Percentiles rank a stretch among this genome's conserved stretches.
Evolutionary conservation across 2,113 vertebrate species (phyloP).

Genomic region (Ceyx margarethae): DNA sequence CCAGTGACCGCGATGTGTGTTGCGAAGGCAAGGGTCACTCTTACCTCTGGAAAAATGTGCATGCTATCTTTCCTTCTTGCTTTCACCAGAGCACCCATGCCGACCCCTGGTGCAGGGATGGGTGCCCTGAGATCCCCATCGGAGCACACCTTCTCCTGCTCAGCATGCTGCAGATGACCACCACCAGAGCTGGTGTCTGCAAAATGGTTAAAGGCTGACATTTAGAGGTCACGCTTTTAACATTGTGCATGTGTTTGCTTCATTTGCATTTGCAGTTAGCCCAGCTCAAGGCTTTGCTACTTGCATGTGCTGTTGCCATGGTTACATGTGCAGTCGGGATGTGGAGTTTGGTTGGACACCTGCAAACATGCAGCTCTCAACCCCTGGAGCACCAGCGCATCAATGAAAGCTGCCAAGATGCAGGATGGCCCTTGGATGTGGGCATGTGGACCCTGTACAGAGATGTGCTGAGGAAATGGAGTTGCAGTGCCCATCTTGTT

Average conservation of each 20-base stretch:
- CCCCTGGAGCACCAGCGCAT: not conserved
- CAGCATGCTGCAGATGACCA: not conserved
- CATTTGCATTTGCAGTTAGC: constrained; percentile 60
- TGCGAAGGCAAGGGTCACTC: not conserved
- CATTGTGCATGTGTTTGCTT: constrained; percentile 45
- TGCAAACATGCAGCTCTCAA: constrained; percentile 22
- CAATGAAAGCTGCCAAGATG: not conserved
- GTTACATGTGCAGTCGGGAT: constrained; percentile 41
- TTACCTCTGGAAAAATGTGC: not conserved
- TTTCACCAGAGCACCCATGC: not conserved
- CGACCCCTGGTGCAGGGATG: not conserved
- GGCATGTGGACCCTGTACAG: not conserved
- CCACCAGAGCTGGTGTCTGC: not conserved
- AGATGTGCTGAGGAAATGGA: not conserved
- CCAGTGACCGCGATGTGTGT: not conserved
- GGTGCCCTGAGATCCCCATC: fast-evolving
- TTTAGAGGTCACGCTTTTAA: constrained; percentile 61
- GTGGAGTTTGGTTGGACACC: constrained; percentile 52
- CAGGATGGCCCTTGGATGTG: not conserved
- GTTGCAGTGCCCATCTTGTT: not conserved
- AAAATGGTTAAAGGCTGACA: constrained; percentile 43
- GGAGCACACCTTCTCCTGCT: not conserved
- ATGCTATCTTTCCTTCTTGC: not conserved
- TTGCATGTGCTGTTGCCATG: constrained; percentile 61
- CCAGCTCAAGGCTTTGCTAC: constrained; percentile 36